These are phyloP conservation scores for Drosophila basisetae DNA, from an alignment of 2,888 invertebrate genomes.

Conservation along the genomic window DNA sequence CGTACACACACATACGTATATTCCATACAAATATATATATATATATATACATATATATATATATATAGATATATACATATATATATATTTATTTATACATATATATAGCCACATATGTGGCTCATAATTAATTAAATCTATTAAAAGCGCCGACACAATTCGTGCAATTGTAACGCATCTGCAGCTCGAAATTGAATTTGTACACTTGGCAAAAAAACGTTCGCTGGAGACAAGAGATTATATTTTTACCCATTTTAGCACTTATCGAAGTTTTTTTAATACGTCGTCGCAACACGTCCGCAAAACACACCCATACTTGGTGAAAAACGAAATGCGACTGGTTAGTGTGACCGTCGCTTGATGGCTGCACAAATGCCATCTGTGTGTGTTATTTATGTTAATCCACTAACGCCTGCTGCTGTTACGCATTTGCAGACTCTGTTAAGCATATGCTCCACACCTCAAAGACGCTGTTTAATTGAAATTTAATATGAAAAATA, in stretches of 20 bases:
- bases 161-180: conserved; percentile 14
- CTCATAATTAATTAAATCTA: conserved; percentile 53
- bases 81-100: neutral
- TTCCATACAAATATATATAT: conserved; percentile 15
- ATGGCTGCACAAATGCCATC: conserved; percentile 15
- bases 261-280: conserved; percentile 60
- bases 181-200: conserved; percentile 21
- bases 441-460: conserved; percentile 6
- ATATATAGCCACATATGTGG: conserved; percentile 44
- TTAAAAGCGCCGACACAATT: conserved; percentile 24
- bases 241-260: conserved; percentile 63
- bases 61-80: neutral
- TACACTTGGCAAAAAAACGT: conserved; percentile 32
- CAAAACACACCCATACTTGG: conserved; percentile 45
- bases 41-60: conserved; percentile 22
- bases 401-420: neutral
- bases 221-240: conserved; percentile 25
- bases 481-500: neutral
- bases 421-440: conserved; percentile 11
- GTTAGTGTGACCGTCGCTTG: conserved; percentile 38
- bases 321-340: conserved; percentile 52
- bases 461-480: neutral
- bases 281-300: conserved; percentile 57
- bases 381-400: neutral
- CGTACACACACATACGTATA: conserved; percentile 34